Conservation (phyloP, 2,797 vertebrate species). For the Lithobates pipiens region DNA sequence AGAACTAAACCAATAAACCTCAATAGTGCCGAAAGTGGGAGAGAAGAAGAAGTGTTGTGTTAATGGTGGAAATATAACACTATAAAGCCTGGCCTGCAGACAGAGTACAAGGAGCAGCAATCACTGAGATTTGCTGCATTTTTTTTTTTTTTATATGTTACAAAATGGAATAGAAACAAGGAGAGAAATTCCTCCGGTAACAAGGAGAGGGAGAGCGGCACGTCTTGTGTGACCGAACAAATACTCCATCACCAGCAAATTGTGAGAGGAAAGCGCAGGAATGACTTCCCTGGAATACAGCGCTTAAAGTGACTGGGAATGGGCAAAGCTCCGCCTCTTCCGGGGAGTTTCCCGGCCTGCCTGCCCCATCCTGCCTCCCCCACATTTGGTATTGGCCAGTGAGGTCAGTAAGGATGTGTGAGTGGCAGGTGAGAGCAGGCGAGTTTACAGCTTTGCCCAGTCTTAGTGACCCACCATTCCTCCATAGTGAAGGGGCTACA, state of each 20-base stretch:
- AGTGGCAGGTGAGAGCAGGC: no score
- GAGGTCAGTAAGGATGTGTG: no score
- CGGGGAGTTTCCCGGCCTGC: no score
- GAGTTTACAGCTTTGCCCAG: no score
- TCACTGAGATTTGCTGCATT: slow-evolving; percentile 3
- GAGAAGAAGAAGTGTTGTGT: slow-evolving; percentile 6
- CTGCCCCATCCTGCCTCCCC: no score
- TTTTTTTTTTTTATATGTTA: slow-evolving; percentile 9
- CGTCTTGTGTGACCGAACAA: slow-evolving; percentile 2
- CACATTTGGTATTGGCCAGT: no score
- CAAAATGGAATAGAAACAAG: not conserved
- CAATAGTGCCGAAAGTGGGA: slow-evolving; percentile 6
- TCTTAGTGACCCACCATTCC: no score
- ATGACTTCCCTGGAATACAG: not conserved
- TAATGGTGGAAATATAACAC: not conserved
- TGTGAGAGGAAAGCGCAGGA: not conserved
- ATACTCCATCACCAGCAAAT: not conserved
- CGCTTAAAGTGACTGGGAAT: no score
- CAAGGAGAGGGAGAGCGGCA: not conserved
- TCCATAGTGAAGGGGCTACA: no score
- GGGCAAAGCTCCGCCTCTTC: no score
- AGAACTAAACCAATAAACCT: slow-evolving; percentile 12
- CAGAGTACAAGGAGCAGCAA: not conserved
- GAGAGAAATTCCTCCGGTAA: not conserved
- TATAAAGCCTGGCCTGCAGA: slow-evolving; percentile 1